Conservation (phyloP, 2,113 vertebrate species). For the Pygoscelis antarcticus region DNA sequence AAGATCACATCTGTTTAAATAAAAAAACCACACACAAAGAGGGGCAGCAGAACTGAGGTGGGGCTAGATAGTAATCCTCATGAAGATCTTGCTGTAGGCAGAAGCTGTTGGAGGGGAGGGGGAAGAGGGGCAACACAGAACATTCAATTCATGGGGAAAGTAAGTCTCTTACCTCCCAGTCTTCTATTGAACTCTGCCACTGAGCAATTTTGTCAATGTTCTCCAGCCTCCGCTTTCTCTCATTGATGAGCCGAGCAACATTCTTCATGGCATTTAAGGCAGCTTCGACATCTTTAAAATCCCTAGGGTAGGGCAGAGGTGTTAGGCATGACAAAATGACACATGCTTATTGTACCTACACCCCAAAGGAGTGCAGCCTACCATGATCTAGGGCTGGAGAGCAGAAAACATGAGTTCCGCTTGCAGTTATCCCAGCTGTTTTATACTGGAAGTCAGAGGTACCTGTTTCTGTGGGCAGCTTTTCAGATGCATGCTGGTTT, state of each 20-base stretch:
- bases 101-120: not conserved
- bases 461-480: not conserved
- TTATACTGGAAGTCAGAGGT: not conserved
- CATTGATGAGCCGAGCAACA: slow-evolving; percentile 91
- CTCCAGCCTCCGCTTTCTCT: slow-evolving; percentile 92
- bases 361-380: not conserved
- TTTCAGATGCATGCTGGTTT: not conserved
- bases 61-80: not conserved
- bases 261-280: slow-evolving; percentile 96
- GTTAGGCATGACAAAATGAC: not conserved
- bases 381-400: not conserved
- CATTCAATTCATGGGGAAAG: no score
- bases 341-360: accelerated
- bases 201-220: slow-evolving; percentile 97
- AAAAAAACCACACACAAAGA: no score
- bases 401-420: not conserved
- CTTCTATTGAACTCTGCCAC: slow-evolving; percentile 95
- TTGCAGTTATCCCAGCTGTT: not conserved
- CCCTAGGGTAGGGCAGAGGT: slow-evolving; percentile 72
- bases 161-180: slow-evolving; percentile 87
- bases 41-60: not conserved
- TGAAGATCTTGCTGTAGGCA: not conserved
- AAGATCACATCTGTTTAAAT: not conserved
- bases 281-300: slow-evolving; percentile 93
- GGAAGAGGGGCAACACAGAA: not conserved